A percentile compares a stretch with the other conserved stretches of the same genome.
phyloP scores from a whole-genome alignment of 1,140 invertebrate genomes.

The Drosophila truncata region DNA sequence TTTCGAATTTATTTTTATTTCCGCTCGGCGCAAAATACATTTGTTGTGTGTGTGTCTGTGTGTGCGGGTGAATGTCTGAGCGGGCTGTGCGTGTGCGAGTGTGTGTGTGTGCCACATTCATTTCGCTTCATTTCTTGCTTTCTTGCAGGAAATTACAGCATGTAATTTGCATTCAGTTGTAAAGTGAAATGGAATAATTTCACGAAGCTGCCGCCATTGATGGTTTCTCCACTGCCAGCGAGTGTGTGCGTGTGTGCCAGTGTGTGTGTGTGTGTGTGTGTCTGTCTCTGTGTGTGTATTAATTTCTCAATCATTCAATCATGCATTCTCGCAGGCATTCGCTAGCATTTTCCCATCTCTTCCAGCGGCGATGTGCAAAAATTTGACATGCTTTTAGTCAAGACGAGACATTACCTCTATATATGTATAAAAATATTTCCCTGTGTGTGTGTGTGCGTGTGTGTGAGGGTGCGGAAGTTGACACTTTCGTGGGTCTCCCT shows the following conservation, averaged over 20 bases:
- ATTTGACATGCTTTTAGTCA: slow-evolving; percentile 81
- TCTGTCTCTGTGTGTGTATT: slow-evolving; percentile 70
- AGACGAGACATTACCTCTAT: slow-evolving; percentile 44
- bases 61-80: slow-evolving; percentile 23
- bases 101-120: slow-evolving; percentile 75
- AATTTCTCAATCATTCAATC: slow-evolving; percentile 83
- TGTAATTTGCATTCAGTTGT: slow-evolving; percentile 84
- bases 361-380: slow-evolving; percentile 44
- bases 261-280: slow-evolving; percentile 16
- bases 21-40: slow-evolving; percentile 70
- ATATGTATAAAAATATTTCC: background rate
- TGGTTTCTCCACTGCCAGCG: slow-evolving; percentile 24
- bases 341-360: background rate
- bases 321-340: slow-evolving; percentile 70
- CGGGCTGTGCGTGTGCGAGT: slow-evolving; percentile 31
- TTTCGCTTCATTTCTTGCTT: slow-evolving; percentile 82
- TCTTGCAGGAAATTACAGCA: slow-evolving; percentile 83
- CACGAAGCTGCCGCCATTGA: slow-evolving; percentile 69
- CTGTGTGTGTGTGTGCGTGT: slow-evolving; percentile 14
- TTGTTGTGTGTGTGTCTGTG: slow-evolving; percentile 8
- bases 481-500: slow-evolving; percentile 71
- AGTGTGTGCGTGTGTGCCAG: background rate
- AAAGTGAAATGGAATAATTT: slow-evolving; percentile 84
- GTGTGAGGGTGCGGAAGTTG: slow-evolving; percentile 71
- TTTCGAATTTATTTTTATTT: slow-evolving; percentile 84